Evolutionary conservation across 1,140 invertebrate species (phyloP), one percentile per base, ranked within the genome.

Genomic region (Cataglyphis hispanica): DNA sequence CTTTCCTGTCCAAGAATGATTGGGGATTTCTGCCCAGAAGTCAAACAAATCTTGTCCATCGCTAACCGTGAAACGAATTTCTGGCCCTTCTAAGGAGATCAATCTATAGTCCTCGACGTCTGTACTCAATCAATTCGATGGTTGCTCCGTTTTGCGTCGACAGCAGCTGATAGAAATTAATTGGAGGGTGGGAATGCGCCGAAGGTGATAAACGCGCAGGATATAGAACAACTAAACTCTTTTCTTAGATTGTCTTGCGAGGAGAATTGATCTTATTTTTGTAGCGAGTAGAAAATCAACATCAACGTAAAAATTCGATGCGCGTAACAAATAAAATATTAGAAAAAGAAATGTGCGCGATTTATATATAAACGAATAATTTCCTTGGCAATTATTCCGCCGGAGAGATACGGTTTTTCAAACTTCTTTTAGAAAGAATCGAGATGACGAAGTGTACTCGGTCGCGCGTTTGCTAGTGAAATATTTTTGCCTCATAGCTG

Each of bases 21-120:
- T 80, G 84, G 69, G 69, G 84, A 89, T 83, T 66, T 83, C 87
- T 83, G 70, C 43, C 43, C 46, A 70, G 69, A 83, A 88, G 85
- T 88, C 88, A 77, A 89, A 86, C 84, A 89, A 89, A 89, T 89
- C 84, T 89, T 85, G 87, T 81, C 76, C 69, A 81, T 86, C 69
- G 22, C 84, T 89, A 89, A 89, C 87, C 70, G 56, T 74, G 64
- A 88, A 86, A 89, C 84, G 76, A 86, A 89, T 89, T 86, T 89
- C 64, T 83, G 70, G 53, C 58, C 37, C 50, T 81, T 81, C 56
- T 25, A 78, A 37, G 11, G 61, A 76, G 69, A 86, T 83, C 84
- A 70, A 37, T 43, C 19, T 50, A 64, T 56, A 64, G 69, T 75
- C 67, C 53, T 85, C 75, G 74, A 87, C 27, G 76, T 66, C 34